phyloP scores from a whole-genome alignment of 2,888 invertebrate genomes.

The Dorcus parallelipipedus region DNA sequence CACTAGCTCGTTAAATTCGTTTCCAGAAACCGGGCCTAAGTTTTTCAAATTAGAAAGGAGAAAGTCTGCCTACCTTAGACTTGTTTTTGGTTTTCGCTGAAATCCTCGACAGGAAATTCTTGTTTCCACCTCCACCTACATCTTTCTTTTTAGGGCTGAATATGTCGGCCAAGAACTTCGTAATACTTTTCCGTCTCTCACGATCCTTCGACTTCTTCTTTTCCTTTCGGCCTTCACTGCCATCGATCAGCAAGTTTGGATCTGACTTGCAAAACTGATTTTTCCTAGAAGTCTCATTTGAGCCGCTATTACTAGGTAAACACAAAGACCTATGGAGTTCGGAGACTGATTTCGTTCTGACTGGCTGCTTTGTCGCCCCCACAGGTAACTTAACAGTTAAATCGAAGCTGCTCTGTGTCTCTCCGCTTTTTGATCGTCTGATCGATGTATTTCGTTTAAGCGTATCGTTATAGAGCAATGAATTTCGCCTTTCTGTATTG shows the following conservation, averaged over 20 bases:
- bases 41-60: not conserved
- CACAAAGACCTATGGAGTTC: conserved; percentile 30
- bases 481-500: conserved; percentile 38
- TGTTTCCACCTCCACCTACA: conserved; percentile 40
- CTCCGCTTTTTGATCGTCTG: conserved; percentile 41
- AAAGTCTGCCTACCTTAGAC: conserved; percentile 54
- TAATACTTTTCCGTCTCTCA: conserved; percentile 76
- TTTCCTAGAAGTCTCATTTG: conserved; percentile 5
- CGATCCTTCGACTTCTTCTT: conserved; percentile 59
- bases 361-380: not conserved
- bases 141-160: conserved; percentile 70
- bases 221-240: conserved; percentile 43
- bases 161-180: conserved; percentile 80
- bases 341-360: conserved; percentile 41
- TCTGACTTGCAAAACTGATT: conserved; percentile 44
- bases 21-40: not conserved
- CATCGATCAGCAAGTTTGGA: conserved; percentile 43
- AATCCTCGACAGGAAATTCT: conserved; percentile 56
- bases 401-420: conserved; percentile 22
- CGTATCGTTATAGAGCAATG: conserved; percentile 42
- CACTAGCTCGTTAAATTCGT: too few relatives aligned
- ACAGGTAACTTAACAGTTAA: conserved; percentile 3
- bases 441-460: conserved; percentile 38
- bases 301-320: not conserved
- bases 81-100: conserved; percentile 62